These are phyloP conservation scores for Halocynthia aurantium DNA, from an alignment of 23 tunicate genomes.

Conservation along the genomic window DNA sequence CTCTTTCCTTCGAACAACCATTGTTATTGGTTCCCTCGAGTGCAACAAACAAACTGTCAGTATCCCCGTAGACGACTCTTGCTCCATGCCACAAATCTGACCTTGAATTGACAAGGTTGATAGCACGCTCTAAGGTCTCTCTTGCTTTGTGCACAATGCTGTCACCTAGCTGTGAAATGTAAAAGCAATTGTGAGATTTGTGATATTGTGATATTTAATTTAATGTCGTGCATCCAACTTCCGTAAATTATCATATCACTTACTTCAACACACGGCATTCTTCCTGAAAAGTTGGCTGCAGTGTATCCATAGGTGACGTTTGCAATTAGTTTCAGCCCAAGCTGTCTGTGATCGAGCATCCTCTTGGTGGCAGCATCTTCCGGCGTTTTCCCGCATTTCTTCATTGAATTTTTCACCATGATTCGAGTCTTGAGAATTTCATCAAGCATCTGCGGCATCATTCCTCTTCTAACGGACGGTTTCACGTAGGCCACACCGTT, in stretches of 20 bases:
- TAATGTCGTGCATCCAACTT: not conserved
- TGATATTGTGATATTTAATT: not conserved
- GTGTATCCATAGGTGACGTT: slow-evolving; percentile 94
- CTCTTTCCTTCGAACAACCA: slow-evolving; percentile 59
- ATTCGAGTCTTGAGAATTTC: slow-evolving; percentile 77
- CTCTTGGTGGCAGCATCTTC: slow-evolving; percentile 46
- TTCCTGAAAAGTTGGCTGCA: slow-evolving; percentile 86
- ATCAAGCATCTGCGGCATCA: slow-evolving; percentile 80
- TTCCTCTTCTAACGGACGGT: slow-evolving; percentile 42
- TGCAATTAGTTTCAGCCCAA: slow-evolving; percentile 78
- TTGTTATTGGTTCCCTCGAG: slow-evolving; percentile 27
- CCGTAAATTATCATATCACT: not conserved
- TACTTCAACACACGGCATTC: slow-evolving; percentile 99
- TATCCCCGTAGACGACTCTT: slow-evolving; percentile 91
- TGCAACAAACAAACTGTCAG: slow-evolving; percentile 89
- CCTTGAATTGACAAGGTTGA: slow-evolving; percentile 47
- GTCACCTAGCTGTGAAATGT: slow-evolving; percentile 61
- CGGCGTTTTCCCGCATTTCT: slow-evolving; percentile 30
- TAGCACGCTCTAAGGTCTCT: slow-evolving; percentile 83
- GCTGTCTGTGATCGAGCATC: slow-evolving; percentile 77
- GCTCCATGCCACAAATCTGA: slow-evolving; percentile 50
- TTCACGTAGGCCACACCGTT: slow-evolving; percentile 86
- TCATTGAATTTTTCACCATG: slow-evolving; percentile 84
- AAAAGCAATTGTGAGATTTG: not conserved
- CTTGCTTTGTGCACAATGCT: slow-evolving; percentile 89